A percentile compares a stretch with the other conserved stretches of the same genome.
Evolutionary conservation across 2,113 vertebrate species (phyloP).

Genomic region (Semnornis frantzii): DNA sequence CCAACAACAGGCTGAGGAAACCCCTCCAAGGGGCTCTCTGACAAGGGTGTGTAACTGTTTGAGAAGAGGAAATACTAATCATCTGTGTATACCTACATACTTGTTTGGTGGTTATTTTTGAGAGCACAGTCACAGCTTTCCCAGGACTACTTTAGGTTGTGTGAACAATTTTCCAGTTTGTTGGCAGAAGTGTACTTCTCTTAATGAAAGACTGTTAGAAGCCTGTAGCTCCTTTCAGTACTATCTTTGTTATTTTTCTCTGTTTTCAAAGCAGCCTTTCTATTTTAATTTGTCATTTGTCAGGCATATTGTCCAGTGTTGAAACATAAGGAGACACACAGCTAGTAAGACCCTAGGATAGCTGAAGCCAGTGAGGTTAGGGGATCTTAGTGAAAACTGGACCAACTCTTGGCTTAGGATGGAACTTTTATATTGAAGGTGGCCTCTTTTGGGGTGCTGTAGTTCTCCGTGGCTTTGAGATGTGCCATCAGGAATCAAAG

Average conservation of each 20-base stretch:
- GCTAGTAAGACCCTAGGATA: not conserved
- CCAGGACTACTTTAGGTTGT: slow-evolving; percentile 5
- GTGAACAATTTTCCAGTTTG: not conserved
- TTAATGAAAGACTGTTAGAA: slow-evolving; percentile 23
- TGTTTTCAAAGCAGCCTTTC: not conserved
- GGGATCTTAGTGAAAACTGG: not conserved
- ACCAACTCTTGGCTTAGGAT: not conserved
- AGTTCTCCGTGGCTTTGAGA: not conserved
- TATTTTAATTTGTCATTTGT: not conserved
- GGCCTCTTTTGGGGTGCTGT: not conserved
- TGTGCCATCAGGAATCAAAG: not conserved
- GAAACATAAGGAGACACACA: not conserved
- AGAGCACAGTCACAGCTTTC: slow-evolving; percentile 23
- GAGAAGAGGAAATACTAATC: not conserved
- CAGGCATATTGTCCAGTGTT: not conserved
- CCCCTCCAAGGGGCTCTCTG: not conserved
- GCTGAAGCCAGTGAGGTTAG: not conserved
- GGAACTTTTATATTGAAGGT: not conserved
- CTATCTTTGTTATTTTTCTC: not conserved
- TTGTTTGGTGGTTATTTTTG: slow-evolving; percentile 36
- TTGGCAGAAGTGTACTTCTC: not conserved
- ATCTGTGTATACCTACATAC: not conserved
- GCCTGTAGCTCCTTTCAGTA: not conserved
- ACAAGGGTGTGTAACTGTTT: not conserved
- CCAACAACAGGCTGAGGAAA: not conserved